phyloP scores from a whole-genome alignment of 1,140 invertebrate genomes.

The Drosophila sulfurigaster region DNA sequence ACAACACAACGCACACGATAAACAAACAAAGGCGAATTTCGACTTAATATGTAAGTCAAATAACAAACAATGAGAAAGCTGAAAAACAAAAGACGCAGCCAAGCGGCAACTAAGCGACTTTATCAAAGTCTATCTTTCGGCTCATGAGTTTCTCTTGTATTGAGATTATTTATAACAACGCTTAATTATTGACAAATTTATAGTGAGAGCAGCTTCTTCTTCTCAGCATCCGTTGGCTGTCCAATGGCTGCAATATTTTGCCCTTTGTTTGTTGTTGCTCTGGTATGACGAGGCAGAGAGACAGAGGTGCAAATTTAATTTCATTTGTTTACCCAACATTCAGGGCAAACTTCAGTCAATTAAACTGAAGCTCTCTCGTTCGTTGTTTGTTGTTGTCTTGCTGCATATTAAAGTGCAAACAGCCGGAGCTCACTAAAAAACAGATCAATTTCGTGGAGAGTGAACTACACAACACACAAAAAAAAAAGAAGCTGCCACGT shows the following conservation, averaged over 20 bases:
- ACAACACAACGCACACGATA: conserved; percentile 26
- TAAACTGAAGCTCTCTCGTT: conserved; percentile 16
- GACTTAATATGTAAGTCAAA: conserved; percentile 29
- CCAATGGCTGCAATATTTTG: conserved; percentile 48
- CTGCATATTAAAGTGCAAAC: conserved; percentile 5
- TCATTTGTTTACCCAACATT: conserved; percentile 58
- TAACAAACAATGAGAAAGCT: conserved; percentile 27
- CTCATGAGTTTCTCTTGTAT: background rate
- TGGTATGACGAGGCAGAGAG: background rate
- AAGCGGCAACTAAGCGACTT: conserved; percentile 29
- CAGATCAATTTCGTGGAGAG: background rate
- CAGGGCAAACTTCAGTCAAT: conserved; percentile 27
- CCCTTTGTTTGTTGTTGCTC: conserved; percentile 43
- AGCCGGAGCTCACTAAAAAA: background rate
- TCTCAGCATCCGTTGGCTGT: conserved; percentile 9
- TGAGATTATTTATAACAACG: conserved; percentile 1
- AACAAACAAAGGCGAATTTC: conserved; percentile 25
- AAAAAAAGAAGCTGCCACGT: conserved; percentile 44
- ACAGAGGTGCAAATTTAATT: conserved; percentile 44
- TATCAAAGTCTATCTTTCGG: background rate
- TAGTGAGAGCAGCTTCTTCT: background rate
- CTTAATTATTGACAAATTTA: conserved; percentile 24
- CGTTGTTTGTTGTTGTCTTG: background rate
- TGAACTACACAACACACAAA: background rate
- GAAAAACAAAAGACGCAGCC: conserved; percentile 50